These are phyloP conservation scores for Rhinoderma darwinii DNA, from an alignment of 2,113 vertebrate genomes.

Conservation along the genomic window DNA sequence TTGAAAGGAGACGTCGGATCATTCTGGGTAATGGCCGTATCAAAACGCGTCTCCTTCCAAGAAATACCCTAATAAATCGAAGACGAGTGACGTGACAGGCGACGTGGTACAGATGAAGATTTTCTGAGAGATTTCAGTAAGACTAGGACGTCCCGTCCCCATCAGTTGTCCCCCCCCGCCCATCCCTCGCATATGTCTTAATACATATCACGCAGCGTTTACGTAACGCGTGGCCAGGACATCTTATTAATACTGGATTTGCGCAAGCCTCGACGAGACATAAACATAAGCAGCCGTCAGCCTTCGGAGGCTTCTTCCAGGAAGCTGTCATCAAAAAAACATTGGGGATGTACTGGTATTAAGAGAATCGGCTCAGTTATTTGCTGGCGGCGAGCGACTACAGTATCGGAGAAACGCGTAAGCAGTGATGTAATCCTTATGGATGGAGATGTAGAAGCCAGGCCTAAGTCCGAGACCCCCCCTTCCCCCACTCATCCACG, in stretches of 20 bases:
- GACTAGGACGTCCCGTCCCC: constrained; percentile 23
- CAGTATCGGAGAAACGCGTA: neutral
- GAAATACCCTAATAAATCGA: neutral
- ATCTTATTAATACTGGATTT: constrained; percentile 24
- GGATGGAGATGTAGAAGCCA: neutral
- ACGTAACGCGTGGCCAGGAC: constrained; percentile 2
- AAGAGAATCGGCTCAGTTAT: neutral
- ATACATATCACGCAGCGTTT: constrained; percentile 17
- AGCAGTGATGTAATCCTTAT: neutral
- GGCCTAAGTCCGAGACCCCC: neutral
- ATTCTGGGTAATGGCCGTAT: neutral
- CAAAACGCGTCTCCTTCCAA: neutral
- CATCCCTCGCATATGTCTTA: neutral
- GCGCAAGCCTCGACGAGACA: constrained; percentile 2
- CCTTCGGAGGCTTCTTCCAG: constrained; percentile 5
- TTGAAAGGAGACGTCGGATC: neutral
- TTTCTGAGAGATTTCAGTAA: neutral
- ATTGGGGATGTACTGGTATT: neutral
- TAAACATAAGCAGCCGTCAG: constrained; percentile 18
- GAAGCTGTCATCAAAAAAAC: constrained; percentile 44
- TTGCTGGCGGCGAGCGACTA: neutral
- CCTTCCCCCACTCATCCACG: neutral
- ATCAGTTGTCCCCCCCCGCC: neutral
- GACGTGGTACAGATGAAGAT: neutral
- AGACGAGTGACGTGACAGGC: neutral